Conservation (phyloP, 2,113 vertebrate species). For the Thinocorus orbignyianus region DNA sequence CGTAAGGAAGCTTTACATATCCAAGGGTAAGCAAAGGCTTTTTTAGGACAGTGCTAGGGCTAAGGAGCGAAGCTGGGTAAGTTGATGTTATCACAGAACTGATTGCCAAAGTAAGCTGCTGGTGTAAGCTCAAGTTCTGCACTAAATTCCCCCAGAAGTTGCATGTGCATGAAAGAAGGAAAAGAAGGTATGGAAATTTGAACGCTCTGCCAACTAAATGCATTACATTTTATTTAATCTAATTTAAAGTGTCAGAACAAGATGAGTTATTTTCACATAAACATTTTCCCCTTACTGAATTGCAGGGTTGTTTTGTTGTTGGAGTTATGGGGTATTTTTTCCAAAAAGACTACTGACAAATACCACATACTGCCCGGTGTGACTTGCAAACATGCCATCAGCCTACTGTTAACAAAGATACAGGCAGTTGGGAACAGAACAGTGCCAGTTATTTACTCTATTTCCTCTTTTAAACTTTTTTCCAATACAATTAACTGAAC, state of each 20-base stretch:
- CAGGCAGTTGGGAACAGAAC: background rate
- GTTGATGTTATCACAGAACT: background rate
- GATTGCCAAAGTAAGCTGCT: background rate
- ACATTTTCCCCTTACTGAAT: background rate
- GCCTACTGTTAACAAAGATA: background rate
- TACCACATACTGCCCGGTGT: background rate
- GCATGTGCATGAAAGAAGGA: background rate
- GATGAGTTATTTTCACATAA: background rate
- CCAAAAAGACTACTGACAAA: background rate
- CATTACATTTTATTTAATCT: background rate
- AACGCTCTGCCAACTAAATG: background rate
- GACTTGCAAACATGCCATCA: background rate
- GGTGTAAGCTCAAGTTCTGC: background rate
- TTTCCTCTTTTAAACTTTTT: slow-evolving; percentile 31
- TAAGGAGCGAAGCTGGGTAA: background rate
- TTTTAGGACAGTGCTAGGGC: background rate
- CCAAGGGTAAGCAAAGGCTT: background rate
- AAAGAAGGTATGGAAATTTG: background rate
- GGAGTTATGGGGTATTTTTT: too few species aligned
- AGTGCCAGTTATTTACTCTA: background rate
- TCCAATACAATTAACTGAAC: slow-evolving; percentile 41
- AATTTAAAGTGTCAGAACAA: background rate
- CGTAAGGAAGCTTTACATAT: background rate
- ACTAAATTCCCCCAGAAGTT: background rate
- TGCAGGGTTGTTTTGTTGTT: background rate